phyloP scores from a whole-genome alignment of 2,888 invertebrate species.

The Ecliptopera silaceata region DNA sequence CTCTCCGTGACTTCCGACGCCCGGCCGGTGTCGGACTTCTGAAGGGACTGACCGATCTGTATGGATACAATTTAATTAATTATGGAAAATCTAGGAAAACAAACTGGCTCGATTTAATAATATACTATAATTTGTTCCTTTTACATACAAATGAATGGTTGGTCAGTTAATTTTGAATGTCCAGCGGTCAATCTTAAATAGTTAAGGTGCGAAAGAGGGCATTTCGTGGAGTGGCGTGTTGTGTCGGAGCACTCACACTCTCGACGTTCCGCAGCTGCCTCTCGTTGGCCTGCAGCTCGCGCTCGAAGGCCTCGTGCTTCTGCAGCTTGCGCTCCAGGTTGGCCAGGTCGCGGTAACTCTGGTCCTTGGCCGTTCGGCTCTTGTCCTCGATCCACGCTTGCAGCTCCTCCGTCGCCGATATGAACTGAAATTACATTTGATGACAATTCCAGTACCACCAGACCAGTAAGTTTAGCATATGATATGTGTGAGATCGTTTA shows the following conservation, averaged over 20 bases:
- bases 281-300: constrained; percentile 97
- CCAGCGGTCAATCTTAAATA: too few relatives aligned
- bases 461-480: too few relatives aligned
- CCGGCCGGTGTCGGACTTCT: constrained; percentile 68
- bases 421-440: constrained; percentile 78
- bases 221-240: too few relatives aligned
- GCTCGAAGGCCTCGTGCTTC: constrained; percentile 98
- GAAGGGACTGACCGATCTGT: constrained; percentile 73
- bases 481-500: too few relatives aligned
- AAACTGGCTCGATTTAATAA: too few relatives aligned
- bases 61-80: too few relatives aligned
- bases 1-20: constrained; percentile 92
- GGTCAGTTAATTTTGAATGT: too few relatives aligned
- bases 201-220: too few relatives aligned
- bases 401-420: constrained; percentile 95
- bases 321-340: constrained; percentile 96
- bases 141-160: too few relatives aligned
- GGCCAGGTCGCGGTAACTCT: constrained; percentile 94
- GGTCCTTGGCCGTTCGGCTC: constrained; percentile 94
- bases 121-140: too few relatives aligned
- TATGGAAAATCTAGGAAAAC: too few relatives aligned
- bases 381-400: constrained; percentile 96
- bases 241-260: constrained; percentile 79
- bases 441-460: too few relatives aligned
- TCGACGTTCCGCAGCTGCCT: constrained; percentile 94